Percentiles rank a stretch among this genome's conserved stretches.
These are phyloP conservation scores for Drosophila pseudoananassae DNA, from an alignment of 1,140 invertebrate species.

Conservation along the genomic window DNA sequence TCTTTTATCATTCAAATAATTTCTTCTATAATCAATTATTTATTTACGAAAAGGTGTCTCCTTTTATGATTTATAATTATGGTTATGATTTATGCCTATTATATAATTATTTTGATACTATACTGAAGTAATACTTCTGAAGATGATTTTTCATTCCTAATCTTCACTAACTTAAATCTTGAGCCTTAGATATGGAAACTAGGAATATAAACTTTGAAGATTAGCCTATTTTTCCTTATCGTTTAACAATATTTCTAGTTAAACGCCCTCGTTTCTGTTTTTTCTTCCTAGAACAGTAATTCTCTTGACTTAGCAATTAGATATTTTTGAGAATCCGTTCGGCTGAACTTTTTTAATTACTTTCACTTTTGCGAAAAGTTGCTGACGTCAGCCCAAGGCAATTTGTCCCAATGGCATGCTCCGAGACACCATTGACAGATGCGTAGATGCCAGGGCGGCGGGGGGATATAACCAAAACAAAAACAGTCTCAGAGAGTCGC, in stretches of 20 bases:
- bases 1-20: too few species aligned
- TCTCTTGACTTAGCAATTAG: slow-evolving; percentile 26
- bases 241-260: neutral
- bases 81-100: too few species aligned
- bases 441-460: slow-evolving; percentile 6
- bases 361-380: slow-evolving; percentile 36
- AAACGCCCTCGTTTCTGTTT: neutral
- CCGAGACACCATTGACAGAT: slow-evolving; percentile 37
- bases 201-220: too few species aligned
- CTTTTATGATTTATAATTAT: too few species aligned
- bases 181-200: too few species aligned
- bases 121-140: too few species aligned
- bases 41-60: too few species aligned
- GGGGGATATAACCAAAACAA: slow-evolving; percentile 35
- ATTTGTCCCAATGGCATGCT: slow-evolving; percentile 32
- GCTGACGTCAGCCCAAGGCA: slow-evolving; percentile 32
- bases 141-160: too few species aligned
- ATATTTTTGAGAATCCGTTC: slow-evolving; percentile 48
- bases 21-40: too few species aligned
- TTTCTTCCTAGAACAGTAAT: slow-evolving; percentile 8
- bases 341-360: slow-evolving; percentile 60
- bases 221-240: neutral
- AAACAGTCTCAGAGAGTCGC: slow-evolving; percentile 20
- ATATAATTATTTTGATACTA: too few species aligned
- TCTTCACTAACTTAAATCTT: too few species aligned